phyloP scores from a whole-genome alignment of 2,113 vertebrate genomes.

The Rostratula benghalensis region DNA sequence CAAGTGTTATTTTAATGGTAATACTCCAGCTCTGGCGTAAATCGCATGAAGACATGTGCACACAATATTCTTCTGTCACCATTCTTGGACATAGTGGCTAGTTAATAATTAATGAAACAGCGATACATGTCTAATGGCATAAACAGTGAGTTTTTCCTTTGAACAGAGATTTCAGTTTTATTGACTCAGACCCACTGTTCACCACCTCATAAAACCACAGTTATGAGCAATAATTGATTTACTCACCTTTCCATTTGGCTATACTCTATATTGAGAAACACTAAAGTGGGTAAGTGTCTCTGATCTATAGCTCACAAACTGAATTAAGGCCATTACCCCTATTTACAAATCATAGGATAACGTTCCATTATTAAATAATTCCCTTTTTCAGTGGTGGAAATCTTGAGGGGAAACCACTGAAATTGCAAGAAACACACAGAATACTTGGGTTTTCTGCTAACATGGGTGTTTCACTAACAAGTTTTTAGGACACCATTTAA shows the following conservation, averaged over 20 bases:
- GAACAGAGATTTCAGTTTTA: constrained; percentile 52
- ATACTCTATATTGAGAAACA: neutral
- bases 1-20: constrained; percentile 47
- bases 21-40: neutral
- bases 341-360: neutral
- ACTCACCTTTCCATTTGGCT: neutral
- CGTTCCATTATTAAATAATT: neutral
- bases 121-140: constrained; percentile 51
- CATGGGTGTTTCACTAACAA: neutral
- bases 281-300: neutral
- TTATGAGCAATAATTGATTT: constrained; percentile 37
- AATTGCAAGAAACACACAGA: neutral
- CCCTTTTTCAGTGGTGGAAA: neutral
- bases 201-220: constrained; percentile 44
- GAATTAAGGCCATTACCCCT: neutral
- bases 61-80: constrained; percentile 50
- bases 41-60: constrained; percentile 18
- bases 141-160: constrained; percentile 52
- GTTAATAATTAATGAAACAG: constrained; percentile 70
- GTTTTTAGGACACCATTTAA: neutral
- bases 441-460: neutral
- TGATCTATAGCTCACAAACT: neutral
- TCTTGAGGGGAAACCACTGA: neutral
- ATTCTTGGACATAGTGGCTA: constrained; percentile 29
- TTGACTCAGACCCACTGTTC: constrained; percentile 46